Evolutionary conservation across 2,113 vertebrate genomes (phyloP).

Genomic region (Aythya baeri): DNA sequence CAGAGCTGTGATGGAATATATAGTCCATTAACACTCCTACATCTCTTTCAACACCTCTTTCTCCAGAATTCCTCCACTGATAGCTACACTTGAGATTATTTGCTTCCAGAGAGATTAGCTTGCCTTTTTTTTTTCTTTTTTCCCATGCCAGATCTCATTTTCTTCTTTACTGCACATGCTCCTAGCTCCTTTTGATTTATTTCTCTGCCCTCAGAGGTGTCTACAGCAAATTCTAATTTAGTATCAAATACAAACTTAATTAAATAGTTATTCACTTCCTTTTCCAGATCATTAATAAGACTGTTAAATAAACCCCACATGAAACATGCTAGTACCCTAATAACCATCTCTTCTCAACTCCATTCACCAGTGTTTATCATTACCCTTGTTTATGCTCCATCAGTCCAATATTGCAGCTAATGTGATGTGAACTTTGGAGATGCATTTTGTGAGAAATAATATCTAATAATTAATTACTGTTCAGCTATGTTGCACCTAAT

Average conservation of each 20-base stretch:
- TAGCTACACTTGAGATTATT: constrained; percentile 33
- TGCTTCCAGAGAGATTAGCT: constrained; percentile 36
- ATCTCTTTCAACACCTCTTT: constrained; percentile 41
- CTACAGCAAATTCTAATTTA: constrained; percentile 62
- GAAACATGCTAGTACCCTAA: constrained; percentile 43
- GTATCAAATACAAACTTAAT: constrained; percentile 64
- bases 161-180: constrained; percentile 24
- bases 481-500: constrained; percentile 43
- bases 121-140: background rate
- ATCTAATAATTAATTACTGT: constrained; percentile 61
- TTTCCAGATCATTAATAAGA: constrained; percentile 64
- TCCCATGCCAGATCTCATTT: constrained; percentile 45
- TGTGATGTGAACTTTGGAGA: constrained; percentile 22
- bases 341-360: constrained; percentile 37
- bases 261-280: constrained; percentile 60
- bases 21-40: constrained; percentile 55
- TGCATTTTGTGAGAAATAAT: constrained; percentile 21
- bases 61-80: constrained; percentile 20
- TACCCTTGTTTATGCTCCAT: constrained; percentile 47
- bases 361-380: constrained; percentile 33
- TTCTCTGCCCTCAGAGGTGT: constrained; percentile 31
- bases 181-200: constrained; percentile 64
- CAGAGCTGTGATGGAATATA: constrained; percentile 19
- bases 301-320: constrained; percentile 55
- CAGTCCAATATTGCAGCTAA: constrained; percentile 47